Percentiles rank a stretch among this genome's conserved stretches.
Conservation (phyloP, 2,113 vertebrate genomes). For the Phaetusa simplex region DNA sequence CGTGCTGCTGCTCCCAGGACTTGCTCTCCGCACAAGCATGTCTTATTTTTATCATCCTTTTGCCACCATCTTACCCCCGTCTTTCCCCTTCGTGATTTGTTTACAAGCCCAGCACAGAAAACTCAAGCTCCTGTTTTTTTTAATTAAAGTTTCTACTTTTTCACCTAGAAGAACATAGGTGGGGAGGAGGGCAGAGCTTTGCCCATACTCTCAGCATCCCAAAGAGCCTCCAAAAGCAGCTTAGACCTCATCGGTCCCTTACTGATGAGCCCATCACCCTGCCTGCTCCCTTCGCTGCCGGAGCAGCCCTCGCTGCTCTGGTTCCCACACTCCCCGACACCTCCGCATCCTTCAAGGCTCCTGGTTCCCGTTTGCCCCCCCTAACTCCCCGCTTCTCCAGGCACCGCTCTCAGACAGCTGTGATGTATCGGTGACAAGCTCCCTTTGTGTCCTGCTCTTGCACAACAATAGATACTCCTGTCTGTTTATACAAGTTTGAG, state of each 20-base stretch:
- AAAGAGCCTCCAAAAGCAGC: background rate
- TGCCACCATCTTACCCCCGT: background rate
- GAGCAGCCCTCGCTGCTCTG: background rate
- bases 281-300: background rate
- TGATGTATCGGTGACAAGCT: slow-evolving; percentile 66
- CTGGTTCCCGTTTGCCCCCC: background rate
- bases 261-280: background rate
- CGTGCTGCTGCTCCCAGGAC: background rate
- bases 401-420: slow-evolving; percentile 40
- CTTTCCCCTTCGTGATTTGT: background rate
- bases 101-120: background rate
- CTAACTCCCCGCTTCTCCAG: background rate
- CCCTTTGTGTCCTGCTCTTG: slow-evolving; percentile 55
- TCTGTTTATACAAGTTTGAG: slow-evolving; percentile 72
- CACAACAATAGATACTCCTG: slow-evolving; percentile 69
- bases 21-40: background rate
- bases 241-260: rapidly evolving
- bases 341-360: background rate
- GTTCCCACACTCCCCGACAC: slow-evolving; percentile 31
- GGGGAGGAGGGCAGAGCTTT: background rate
- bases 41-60: background rate
- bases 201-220: background rate
- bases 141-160: background rate
- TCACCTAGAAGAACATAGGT: background rate
- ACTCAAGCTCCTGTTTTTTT: background rate